These are phyloP conservation scores for Apamea sordens DNA, from an alignment of 2,888 invertebrate genomes.

Conservation along the genomic window DNA sequence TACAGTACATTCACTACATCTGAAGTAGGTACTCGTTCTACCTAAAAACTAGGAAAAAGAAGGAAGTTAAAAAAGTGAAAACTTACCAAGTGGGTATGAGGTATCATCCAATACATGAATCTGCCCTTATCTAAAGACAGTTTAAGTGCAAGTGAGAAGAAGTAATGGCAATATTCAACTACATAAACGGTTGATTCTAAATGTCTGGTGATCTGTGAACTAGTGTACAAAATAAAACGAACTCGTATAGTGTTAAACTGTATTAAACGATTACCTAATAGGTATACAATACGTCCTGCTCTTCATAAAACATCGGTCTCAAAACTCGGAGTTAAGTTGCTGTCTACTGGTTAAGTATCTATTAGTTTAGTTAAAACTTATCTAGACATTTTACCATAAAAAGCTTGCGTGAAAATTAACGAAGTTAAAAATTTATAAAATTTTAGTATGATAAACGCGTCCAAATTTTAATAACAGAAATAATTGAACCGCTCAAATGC, in stretches of 20 bases:
- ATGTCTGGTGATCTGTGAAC: conserved; percentile 59
- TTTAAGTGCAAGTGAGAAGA: conserved; percentile 68
- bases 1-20: conserved; percentile 17
- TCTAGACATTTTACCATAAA: conserved; percentile 56
- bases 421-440: conserved; percentile 21
- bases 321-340: conserved; percentile 56
- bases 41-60: conserved; percentile 13
- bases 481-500: conserved; percentile 52
- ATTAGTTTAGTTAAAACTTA: conserved; percentile 65
- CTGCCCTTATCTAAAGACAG: conserved; percentile 50
- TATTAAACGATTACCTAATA: conserved; percentile 84
- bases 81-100: conserved; percentile 65
- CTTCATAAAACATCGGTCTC: conserved; percentile 69
- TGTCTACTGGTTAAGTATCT: conserved; percentile 63
- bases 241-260: conserved; percentile 81
- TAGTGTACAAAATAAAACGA: conserved; percentile 76
- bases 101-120: conserved; percentile 41
- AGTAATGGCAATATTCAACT: conserved; percentile 60
- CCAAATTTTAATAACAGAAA: conserved; percentile 29
- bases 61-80: conserved; percentile 21
- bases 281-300: conserved; percentile 72
- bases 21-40: conserved; percentile 6
- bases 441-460: conserved; percentile 27
- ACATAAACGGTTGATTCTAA: conserved; percentile 47
- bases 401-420: conserved; percentile 60